Evolutionary conservation across 2,113 vertebrate genomes (phyloP).

Genomic region (Calidris pygmaea): DNA sequence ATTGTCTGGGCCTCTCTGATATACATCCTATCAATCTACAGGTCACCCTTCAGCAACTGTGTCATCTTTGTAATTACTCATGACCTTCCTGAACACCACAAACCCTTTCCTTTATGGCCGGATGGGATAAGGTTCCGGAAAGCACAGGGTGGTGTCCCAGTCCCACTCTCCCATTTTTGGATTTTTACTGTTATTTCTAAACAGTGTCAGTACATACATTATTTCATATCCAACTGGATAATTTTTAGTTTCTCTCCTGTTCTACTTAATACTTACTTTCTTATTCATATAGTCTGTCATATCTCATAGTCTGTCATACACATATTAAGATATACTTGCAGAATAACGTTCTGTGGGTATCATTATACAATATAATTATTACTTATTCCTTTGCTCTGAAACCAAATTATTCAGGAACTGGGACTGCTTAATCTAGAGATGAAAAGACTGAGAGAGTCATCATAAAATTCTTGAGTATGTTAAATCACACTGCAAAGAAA

Average conservation of each 20-base stretch:
- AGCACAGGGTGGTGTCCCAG: background rate
- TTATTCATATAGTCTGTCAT: background rate
- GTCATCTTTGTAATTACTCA: background rate
- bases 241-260: background rate
- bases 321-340: background rate
- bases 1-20: background rate
- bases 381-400: background rate
- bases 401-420: constrained; percentile 2
- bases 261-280: background rate
- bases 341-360: background rate
- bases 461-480: background rate
- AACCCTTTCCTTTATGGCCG: background rate
- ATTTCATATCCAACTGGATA: background rate
- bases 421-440: background rate
- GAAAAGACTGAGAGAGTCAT: background rate
- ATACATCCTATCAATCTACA: background rate
- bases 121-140: background rate
- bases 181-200: background rate
- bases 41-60: background rate
- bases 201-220: background rate
- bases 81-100: background rate
- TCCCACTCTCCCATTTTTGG: background rate
- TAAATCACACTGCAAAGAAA: background rate
- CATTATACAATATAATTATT: background rate
- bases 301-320: background rate